These are phyloP conservation scores for Scatophagus argus DNA, from an alignment of 2,113 vertebrate genomes.

Conservation along the genomic window DNA sequence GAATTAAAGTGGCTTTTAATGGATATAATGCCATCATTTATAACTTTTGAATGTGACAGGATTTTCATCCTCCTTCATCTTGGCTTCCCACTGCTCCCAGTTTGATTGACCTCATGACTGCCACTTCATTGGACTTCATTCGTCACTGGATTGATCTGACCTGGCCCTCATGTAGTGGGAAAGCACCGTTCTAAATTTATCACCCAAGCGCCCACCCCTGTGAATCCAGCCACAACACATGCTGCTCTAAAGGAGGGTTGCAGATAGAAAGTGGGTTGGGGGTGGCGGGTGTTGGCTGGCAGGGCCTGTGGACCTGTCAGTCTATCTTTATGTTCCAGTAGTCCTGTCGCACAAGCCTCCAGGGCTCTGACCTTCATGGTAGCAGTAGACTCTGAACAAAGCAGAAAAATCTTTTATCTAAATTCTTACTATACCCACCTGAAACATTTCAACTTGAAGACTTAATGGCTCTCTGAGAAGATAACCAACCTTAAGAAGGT, in stretches of 20 bases:
- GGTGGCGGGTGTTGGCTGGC: conserved; percentile 16
- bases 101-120: not conserved
- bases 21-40: not conserved
- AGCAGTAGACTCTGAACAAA: conserved; percentile 16
- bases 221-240: conserved; percentile 54
- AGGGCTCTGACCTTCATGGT: conserved; percentile 62
- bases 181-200: conserved; percentile 80
- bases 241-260: conserved; percentile 45
- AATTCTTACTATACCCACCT: not conserved
- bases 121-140: conserved; percentile 40
- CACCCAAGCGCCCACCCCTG: conserved; percentile 32
- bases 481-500: conserved; percentile 32
- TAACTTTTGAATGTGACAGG: not conserved
- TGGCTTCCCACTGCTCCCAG: not conserved
- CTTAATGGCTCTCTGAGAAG: conserved; percentile 28
- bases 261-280: conserved; percentile 55
- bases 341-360: conserved; percentile 56
- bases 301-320: conserved; percentile 26
- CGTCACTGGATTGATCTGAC: conserved; percentile 66
- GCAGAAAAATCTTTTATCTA: conserved; percentile 1
- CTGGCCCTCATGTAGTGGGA: conserved; percentile 64
- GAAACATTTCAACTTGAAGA: not conserved
- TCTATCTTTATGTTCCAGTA: conserved; percentile 62
- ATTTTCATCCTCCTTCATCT: not conserved
- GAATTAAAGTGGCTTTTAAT: not conserved